Percentiles rank a stretch among this genome's conserved stretches.
phyloP scores from a whole-genome alignment of 2,797 vertebrate species.

The Mormyrus hasselquistii region DNA sequence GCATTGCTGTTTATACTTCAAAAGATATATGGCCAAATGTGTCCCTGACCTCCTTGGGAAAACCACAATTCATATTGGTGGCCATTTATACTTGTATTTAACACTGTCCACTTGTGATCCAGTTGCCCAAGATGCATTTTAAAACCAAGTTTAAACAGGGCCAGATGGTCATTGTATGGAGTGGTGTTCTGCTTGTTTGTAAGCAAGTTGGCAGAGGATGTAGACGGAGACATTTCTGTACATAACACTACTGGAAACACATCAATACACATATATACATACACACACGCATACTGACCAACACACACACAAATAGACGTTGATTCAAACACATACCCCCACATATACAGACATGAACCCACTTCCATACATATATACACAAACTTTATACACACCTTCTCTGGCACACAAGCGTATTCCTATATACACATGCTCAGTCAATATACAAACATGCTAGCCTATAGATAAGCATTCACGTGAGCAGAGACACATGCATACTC shows the following conservation, averaged over 20 bases:
- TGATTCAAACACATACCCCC: neutral
- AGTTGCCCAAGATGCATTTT: neutral
- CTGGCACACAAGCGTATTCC: neutral
- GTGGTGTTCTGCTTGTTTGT: neutral
- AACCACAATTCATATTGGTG: neutral
- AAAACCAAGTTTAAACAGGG: neutral
- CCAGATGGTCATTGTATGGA: neutral
- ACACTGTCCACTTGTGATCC: neutral
- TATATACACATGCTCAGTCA: neutral
- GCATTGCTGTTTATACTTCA: neutral
- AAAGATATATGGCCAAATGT: neutral
- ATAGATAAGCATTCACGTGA: neutral
- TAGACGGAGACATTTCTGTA: neutral
- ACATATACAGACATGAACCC: neutral
- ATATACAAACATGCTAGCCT: slow-evolving; percentile 1
- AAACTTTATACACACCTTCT: neutral
- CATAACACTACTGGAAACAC: neutral
- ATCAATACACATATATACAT: neutral
- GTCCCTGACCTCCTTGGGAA: neutral
- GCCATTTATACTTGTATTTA: neutral
- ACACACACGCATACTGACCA: neutral
- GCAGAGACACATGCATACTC: neutral
- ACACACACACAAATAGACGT: neutral
- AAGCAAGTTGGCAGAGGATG: neutral
- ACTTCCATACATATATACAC: slow-evolving; percentile 1